These are phyloP conservation scores for Eurois occulta DNA, from an alignment of 2,888 invertebrate genomes.

Conservation along the genomic window DNA sequence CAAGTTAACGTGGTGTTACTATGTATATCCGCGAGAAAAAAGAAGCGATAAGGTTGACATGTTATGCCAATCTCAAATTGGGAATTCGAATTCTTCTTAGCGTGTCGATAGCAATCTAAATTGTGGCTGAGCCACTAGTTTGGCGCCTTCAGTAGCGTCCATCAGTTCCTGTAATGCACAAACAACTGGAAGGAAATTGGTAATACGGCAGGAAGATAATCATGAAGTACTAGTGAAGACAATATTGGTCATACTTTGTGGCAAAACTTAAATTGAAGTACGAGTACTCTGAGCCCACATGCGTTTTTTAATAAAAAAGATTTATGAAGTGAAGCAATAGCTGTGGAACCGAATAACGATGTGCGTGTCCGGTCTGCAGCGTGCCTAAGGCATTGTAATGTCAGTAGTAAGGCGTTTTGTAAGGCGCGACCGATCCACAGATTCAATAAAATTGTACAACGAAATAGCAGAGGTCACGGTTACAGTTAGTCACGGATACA, in stretches of 20 bases:
- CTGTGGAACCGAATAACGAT: background rate
- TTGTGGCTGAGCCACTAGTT: no score
- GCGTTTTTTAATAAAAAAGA: background rate
- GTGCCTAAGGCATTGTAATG: slow-evolving; percentile 30
- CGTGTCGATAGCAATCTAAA: no score
- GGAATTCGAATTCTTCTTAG: background rate
- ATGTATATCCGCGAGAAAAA: background rate
- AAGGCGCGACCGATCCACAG: slow-evolving; percentile 30
- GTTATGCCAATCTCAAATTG: background rate
- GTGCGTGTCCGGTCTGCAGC: slow-evolving; percentile 5
- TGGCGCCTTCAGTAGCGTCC: no score
- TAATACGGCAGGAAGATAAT: background rate
- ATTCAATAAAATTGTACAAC: slow-evolving; percentile 45
- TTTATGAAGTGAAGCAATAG: slow-evolving; percentile 4
- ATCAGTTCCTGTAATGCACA: no score
- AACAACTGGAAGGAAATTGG: no score
- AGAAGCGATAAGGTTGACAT: background rate
- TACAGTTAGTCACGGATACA: slow-evolving; percentile 38
- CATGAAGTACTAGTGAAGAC: background rate
- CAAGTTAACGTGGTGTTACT: background rate
- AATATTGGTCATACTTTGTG: background rate
- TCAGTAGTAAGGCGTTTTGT: slow-evolving; percentile 16
- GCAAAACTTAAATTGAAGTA: background rate
- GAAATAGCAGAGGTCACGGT: slow-evolving; percentile 46
- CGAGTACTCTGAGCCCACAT: background rate